Evolutionary conservation across 2,797 vertebrate species (phyloP).

Genomic region (Distichodus sexfasciatus): DNA sequence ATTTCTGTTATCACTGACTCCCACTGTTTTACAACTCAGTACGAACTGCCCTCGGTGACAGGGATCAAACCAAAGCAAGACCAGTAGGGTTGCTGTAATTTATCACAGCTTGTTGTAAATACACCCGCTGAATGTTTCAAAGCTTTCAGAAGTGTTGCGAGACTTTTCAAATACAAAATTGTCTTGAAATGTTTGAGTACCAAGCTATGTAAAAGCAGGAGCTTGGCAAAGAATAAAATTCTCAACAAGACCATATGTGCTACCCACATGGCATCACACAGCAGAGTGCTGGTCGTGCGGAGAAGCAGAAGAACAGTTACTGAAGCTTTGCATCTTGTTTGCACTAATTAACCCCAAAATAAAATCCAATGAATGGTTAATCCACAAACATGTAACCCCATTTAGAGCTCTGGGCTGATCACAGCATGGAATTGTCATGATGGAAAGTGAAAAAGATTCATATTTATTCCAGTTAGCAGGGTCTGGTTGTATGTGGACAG

Average conservation of each 20-base stretch:
- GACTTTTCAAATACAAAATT: too few species aligned
- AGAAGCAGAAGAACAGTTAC: neutral
- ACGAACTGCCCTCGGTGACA: too few species aligned
- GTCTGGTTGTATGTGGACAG: neutral
- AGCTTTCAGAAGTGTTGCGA: too few species aligned
- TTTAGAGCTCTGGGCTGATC: too few species aligned
- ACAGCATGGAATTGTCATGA: too few species aligned
- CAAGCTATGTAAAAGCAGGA: constrained; percentile 3
- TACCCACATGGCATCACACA: constrained; percentile 21
- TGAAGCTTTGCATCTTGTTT: constrained; percentile 4
- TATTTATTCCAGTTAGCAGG: too few species aligned
- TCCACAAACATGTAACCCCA: too few species aligned
- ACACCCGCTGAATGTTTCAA: too few species aligned
- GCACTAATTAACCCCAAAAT: neutral
- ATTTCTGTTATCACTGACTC: constrained; percentile 17
- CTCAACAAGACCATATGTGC: constrained; percentile 34
- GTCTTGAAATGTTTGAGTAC: too few species aligned
- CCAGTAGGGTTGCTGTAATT: neutral
- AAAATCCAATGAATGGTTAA: neutral
- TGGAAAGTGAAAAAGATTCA: too few species aligned
- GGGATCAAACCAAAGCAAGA: neutral
- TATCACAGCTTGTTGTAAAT: neutral
- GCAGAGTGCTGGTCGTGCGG: constrained; percentile 12
- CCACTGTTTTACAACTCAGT: neutral
- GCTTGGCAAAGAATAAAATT: constrained; percentile 19